These are phyloP conservation scores for Girardia tigrina DNA, from an alignment of 2,888 invertebrate species.

Conservation along the genomic window DNA sequence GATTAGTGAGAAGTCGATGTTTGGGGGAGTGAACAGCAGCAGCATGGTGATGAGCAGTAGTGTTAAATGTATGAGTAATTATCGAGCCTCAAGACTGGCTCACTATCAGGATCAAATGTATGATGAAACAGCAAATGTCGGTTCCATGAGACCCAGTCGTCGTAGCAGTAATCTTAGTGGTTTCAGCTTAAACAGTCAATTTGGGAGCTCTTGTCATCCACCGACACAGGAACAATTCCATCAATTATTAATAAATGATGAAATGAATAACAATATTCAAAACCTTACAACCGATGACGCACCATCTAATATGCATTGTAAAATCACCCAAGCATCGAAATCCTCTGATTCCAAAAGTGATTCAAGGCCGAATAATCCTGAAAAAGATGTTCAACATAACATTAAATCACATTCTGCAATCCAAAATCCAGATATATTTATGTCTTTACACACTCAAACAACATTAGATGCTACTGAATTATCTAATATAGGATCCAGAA, in stretches of 20 bases:
- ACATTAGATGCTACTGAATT: too few relatives aligned
- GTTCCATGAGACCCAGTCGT: conserved; percentile 8
- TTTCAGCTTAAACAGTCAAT: conserved; percentile 14
- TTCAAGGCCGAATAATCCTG: background rate
- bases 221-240: conserved; percentile 19
- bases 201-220: background rate
- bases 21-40: conserved; percentile 9
- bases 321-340: conserved; percentile 13
- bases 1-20: conserved; percentile 1
- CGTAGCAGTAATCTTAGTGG: conserved; percentile 7
- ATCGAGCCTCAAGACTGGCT: background rate
- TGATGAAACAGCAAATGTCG: background rate
- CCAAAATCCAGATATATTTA: too few relatives aligned
- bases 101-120: conserved; percentile 16
- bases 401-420: too few relatives aligned
- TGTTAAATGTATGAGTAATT: conserved; percentile 18
- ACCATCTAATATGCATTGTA: background rate
- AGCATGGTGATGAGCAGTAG: conserved; percentile 12
- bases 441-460: too few relatives aligned
- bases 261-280: conserved; percentile 10
- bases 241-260: background rate
- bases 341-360: background rate
- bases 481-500: background rate
- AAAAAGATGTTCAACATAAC: background rate
- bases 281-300: background rate